Evolutionary conservation across 2,797 vertebrate species (phyloP).

Genomic region (Pelobates cultripes): DNA sequence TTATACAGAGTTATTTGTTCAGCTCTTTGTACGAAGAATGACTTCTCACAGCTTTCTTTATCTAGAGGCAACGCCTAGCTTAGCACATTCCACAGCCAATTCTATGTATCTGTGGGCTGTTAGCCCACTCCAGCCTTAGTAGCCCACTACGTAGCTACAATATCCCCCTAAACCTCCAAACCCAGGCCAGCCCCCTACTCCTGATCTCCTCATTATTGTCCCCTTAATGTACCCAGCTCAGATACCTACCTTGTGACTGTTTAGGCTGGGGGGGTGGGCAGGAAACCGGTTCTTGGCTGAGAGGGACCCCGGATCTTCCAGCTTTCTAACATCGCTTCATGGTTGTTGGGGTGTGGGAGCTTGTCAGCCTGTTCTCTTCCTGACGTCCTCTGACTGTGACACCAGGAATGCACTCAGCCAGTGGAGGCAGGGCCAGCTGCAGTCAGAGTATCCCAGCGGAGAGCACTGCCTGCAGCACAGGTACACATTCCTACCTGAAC

Average conservation of each 20-base stretch:
- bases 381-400: constrained; percentile 29
- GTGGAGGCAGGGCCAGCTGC: constrained; percentile 13
- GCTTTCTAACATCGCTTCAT: neutral
- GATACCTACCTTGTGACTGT: neutral
- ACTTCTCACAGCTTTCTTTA: too few relatives aligned
- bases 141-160: too few relatives aligned
- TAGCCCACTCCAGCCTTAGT: too few relatives aligned
- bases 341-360: neutral
- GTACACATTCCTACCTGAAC: constrained; percentile 25
- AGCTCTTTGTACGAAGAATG: too few relatives aligned
- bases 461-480: neutral
- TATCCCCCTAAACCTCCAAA: neutral
- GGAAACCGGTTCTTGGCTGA: neutral
- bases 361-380: constrained; percentile 31
- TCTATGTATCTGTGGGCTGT: neutral
- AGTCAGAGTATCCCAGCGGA: neutral
- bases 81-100: constrained; percentile 7
- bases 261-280: neutral
- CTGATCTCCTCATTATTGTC: neutral
- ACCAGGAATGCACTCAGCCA: constrained; percentile 35
- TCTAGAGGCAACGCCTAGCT: neutral
- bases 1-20: too few relatives aligned
- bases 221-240: neutral
- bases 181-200: neutral
- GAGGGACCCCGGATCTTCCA: neutral